These are phyloP conservation scores for Dipodomys spectabilis DNA, from an alignment of 2,113 vertebrate species.

Conservation along the genomic window DNA sequence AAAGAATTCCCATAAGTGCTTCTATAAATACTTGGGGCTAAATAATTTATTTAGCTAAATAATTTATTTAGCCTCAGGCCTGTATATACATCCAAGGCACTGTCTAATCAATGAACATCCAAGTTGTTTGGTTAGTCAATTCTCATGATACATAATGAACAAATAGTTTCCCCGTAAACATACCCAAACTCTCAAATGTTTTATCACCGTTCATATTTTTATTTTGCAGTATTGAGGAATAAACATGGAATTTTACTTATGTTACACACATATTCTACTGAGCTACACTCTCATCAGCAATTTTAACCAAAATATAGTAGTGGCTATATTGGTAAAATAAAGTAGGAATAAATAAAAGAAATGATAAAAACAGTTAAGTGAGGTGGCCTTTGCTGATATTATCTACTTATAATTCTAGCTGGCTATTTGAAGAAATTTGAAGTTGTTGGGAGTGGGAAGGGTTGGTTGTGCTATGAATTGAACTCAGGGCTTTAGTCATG, in stretches of 20 bases:
- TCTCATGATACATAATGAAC: not conserved
- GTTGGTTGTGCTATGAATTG: not conserved
- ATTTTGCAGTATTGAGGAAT: not conserved
- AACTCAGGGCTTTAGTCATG: not conserved
- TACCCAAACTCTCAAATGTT: not conserved
- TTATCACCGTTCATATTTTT: not conserved
- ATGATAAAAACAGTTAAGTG: constrained; percentile 32
- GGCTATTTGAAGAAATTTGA: constrained; percentile 10
- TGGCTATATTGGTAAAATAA: not conserved
- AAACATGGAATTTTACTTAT: not conserved
- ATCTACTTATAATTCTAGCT: not conserved
- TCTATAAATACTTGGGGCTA: not conserved
- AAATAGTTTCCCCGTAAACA: not conserved
- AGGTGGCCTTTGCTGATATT: constrained; percentile 17
- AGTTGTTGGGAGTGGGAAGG: not conserved
- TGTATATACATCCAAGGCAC: not conserved
- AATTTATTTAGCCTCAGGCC: not conserved
- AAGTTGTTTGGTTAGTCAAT: not conserved
- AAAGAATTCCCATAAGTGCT: not conserved
- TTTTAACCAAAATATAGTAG: constrained; percentile 3
- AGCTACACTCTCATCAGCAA: not conserved
- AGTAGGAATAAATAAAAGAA: not conserved
- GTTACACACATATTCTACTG: not conserved
- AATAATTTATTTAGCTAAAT: not conserved
- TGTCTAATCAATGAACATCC: not conserved